These are phyloP conservation scores for Eulemur macaco DNA, from an alignment of 2,113 vertebrate genomes.

Conservation along the genomic window DNA sequence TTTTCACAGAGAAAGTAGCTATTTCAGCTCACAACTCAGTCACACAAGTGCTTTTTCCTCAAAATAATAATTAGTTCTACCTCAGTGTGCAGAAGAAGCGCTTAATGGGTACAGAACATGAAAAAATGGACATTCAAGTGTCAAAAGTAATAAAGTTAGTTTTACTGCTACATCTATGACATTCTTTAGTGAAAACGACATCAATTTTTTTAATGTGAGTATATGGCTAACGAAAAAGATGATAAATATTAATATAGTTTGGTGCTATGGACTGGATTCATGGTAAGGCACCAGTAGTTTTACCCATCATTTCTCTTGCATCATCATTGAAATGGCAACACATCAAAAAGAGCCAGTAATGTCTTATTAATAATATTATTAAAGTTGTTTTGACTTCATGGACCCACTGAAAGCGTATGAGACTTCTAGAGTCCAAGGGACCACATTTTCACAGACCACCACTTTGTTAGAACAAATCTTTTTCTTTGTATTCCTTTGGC, in stretches of 20 bases:
- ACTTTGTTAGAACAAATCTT: not conserved
- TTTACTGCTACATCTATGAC: not conserved
- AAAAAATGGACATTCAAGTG: not conserved
- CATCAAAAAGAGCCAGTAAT: not conserved
- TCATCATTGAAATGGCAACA: not conserved
- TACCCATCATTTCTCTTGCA: not conserved
- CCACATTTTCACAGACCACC: not conserved
- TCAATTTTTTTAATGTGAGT: not conserved
- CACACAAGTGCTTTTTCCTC: not conserved
- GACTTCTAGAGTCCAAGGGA: not conserved
- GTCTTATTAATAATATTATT: not conserved
- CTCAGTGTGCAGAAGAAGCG: not conserved
- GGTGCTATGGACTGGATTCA: not conserved
- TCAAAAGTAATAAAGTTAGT: not conserved
- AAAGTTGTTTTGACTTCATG: not conserved
- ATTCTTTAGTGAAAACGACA: not conserved
- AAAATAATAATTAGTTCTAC: not conserved
- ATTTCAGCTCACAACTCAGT: not conserved
- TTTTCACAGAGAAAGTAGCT: not conserved
- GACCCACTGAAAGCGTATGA: not conserved
- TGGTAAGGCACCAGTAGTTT: not conserved
- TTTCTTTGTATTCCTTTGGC: not conserved
- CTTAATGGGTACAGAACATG: not conserved
- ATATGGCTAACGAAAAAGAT: not conserved
- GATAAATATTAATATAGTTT: not conserved